Conservation (phyloP, 2,888 invertebrate genomes). For the Heteropelma amictum region DNA sequence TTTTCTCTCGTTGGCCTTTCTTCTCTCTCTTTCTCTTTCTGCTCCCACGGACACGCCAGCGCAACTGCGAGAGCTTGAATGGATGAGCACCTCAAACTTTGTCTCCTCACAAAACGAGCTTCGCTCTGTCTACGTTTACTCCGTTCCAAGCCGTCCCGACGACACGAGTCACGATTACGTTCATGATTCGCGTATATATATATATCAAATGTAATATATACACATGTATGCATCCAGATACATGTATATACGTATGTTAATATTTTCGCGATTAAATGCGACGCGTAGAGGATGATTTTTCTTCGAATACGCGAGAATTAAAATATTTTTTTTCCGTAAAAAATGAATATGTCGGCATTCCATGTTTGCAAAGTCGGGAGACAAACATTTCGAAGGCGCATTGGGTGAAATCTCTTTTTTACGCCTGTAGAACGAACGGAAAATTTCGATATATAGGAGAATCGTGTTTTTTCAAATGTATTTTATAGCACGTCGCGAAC, state of each 20-base stretch:
- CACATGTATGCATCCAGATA: not conserved
- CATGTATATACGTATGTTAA: not conserved
- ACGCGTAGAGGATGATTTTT: too few relatives aligned
- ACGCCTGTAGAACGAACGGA: too few relatives aligned
- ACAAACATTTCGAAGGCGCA: too few relatives aligned
- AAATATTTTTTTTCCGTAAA: too few relatives aligned
- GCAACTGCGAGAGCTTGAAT: constrained; percentile 23
- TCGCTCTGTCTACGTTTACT: constrained; percentile 26
- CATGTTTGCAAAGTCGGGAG: too few relatives aligned
- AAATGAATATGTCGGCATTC: too few relatives aligned
- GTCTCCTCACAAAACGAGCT: constrained; percentile 30
- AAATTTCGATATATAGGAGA: too few relatives aligned
- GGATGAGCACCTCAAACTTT: constrained; percentile 42
- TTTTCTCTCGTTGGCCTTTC: not conserved
- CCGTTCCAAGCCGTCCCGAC: constrained; percentile 16
- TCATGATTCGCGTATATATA: constrained; percentile 23
- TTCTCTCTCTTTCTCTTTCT: constrained; percentile 23
- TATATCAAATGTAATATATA: not conserved
- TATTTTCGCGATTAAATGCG: not conserved
- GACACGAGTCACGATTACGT: constrained; percentile 34
- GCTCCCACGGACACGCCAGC: constrained; percentile 47
- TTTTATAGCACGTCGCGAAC: too few relatives aligned
- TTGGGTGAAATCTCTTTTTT: too few relatives aligned
- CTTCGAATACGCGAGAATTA: too few relatives aligned
- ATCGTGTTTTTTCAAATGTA: too few relatives aligned